Evolutionary conservation across 2,888 invertebrate genomes (phyloP).

Genomic region (Andrena haemorrhoa): DNA sequence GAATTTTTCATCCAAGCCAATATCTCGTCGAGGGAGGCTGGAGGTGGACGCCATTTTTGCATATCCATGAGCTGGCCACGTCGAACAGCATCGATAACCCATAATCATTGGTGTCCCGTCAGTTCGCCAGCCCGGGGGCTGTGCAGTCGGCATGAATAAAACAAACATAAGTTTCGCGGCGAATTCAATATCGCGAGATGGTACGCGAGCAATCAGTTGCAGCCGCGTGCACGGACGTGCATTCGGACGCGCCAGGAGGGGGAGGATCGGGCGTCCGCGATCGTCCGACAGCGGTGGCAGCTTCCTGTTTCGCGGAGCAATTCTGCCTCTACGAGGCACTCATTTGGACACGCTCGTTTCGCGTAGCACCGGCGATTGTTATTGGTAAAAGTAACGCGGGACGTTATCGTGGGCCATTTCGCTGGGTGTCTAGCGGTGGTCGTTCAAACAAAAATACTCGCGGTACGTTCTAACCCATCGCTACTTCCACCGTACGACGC

Average conservation of each 20-base stretch:
- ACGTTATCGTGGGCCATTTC: not conserved
- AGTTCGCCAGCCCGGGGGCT: slow-evolving; percentile 20
- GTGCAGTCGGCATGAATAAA: slow-evolving; percentile 60
- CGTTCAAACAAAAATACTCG: not conserved
- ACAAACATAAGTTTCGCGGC: slow-evolving; percentile 70
- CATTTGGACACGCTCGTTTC: not conserved
- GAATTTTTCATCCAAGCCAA: slow-evolving; percentile 52
- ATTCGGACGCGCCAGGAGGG: slow-evolving; percentile 32
- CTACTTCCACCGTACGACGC: not conserved
- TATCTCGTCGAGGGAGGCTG: slow-evolving; percentile 43
- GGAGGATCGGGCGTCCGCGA: not conserved
- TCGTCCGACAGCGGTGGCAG: not conserved
- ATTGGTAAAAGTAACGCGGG: not conserved
- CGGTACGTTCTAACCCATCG: not conserved
- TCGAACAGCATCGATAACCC: slow-evolving; percentile 72
- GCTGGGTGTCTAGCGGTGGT: not conserved
- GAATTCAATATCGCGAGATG: slow-evolving; percentile 68
- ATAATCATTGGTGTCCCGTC: slow-evolving; percentile 66
- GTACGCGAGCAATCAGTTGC: slow-evolving; percentile 67
- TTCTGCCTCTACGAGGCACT: not conserved
- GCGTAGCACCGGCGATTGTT: not conserved
- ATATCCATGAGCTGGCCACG: slow-evolving; percentile 66
- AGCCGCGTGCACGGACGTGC: slow-evolving; percentile 58
- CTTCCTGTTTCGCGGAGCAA: not conserved
- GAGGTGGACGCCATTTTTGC: slow-evolving; percentile 54